A percentile compares a stretch with the other conserved stretches of the same genome.
phyloP scores from a whole-genome alignment of 2,113 vertebrate species.

The Strix uralensis region DNA sequence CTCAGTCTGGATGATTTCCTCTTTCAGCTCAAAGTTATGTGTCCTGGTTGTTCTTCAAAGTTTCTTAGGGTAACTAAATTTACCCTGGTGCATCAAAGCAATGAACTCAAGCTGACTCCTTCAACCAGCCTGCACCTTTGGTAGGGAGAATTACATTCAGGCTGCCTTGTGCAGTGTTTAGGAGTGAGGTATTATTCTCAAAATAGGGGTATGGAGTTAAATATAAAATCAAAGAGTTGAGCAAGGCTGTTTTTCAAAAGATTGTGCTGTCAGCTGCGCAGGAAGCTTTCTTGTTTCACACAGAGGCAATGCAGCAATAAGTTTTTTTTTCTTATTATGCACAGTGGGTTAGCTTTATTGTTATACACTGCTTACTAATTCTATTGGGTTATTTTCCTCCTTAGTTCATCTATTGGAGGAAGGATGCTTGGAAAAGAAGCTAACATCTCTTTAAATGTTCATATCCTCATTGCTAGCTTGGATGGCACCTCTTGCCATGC shows the following conservation, averaged over 20 bases:
- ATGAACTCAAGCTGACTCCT: background rate
- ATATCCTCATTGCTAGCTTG: background rate
- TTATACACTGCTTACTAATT: background rate
- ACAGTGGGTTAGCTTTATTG: background rate
- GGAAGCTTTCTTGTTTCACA: background rate
- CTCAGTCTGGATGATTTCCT: background rate
- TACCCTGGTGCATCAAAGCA: background rate
- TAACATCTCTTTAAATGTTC: background rate
- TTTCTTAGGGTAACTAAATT: background rate
- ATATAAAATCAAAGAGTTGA: background rate
- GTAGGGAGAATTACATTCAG: background rate
- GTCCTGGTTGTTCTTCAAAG: background rate
- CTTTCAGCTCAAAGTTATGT: background rate
- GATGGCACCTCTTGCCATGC: background rate
- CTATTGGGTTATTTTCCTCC: background rate
- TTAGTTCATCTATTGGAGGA: background rate
- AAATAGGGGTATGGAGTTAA: background rate
- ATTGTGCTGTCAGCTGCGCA: background rate
- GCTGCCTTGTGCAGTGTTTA: background rate
- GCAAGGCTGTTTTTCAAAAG: background rate
- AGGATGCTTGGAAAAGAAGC: background rate
- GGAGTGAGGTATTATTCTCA: background rate
- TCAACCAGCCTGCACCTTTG: background rate
- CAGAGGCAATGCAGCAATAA: background rate
- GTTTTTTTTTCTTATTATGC: background rate